Conservation (phyloP, 2,888 invertebrate species). For the Agapostemon virescens region DNA sequence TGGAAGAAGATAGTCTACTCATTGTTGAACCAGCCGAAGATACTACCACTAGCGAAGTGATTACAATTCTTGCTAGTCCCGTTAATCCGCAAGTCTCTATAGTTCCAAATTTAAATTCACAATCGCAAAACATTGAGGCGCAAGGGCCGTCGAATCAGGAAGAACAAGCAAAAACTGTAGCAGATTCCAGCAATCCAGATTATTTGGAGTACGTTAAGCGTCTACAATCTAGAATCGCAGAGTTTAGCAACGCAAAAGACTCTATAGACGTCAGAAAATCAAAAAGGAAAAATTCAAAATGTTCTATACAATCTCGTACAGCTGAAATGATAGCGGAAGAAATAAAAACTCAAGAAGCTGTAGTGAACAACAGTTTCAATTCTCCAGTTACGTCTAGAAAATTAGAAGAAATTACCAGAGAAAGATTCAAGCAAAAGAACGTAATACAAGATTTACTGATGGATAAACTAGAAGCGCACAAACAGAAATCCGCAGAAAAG, state of each 20-base stretch:
- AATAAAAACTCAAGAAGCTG: conserved; percentile 77
- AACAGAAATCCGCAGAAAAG: conserved; percentile 84
- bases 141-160: conserved; percentile 28
- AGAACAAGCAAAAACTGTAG: conserved; percentile 59
- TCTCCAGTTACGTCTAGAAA: conserved; percentile 84
- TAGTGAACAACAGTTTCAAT: conserved; percentile 79
- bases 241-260: conserved; percentile 87
- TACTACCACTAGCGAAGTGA: conserved; percentile 81
- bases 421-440: conserved; percentile 91
- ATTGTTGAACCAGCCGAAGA: conserved; percentile 84
- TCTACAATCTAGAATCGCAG: conserved; percentile 85
- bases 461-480: conserved; percentile 88
- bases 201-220: conserved; percentile 85
- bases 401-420: conserved; percentile 89
- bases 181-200: conserved; percentile 78
- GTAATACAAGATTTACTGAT: conserved; percentile 91
- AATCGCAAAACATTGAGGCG: neutral
- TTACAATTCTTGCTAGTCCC: conserved; percentile 83
- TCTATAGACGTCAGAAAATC: conserved; percentile 85
- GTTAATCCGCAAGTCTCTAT: conserved; percentile 74
- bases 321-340: conserved; percentile 82
- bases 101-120: conserved; percentile 25
- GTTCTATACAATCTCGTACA: conserved; percentile 80
- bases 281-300: conserved; percentile 81
- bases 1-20: conserved; percentile 84